Base-by-base conservation (phyloP, 2,888 invertebrate genomes). In the Loripinus fragilis region DNA sequence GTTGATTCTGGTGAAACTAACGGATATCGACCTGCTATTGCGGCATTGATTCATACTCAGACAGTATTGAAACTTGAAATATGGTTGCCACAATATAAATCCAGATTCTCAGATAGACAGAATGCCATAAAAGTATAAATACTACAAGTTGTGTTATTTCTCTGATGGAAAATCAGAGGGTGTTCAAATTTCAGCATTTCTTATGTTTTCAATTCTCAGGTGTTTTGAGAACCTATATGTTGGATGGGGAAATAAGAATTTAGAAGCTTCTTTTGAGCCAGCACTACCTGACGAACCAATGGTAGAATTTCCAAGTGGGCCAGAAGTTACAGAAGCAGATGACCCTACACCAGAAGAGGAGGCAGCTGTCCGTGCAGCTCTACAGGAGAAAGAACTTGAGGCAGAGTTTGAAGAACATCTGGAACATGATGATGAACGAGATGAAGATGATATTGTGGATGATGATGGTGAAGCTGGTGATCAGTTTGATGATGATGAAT, bases 341-440 rank as follows among this genome's bases (percentile, higher is more conserved):
- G 90, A 90, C 52, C 90, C 90, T 3, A 82, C 88, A 74, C 87
- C 88, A 76, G 90, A 88, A 83, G 87, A 87, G 75, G 90, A 90
- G 77, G 88, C 88, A 1, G 89, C 88, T 17, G 79, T 88, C 15
- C 84, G 83, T 25, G 86, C 88, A 42, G 87, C 86, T 7, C 72
- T 85, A 71, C 81, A 80, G 23, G 88, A 88, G 60, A 85, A 87
- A 66, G 85, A 87, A 74, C 66, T 82, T 45, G 86, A 82, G 23
- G 81, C 80, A 0, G 85, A 87, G 71, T 78, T 83, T 33, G 83
- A 81, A 30, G 84, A 85, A 52, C 74, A 83, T 38, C 64, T 78
- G 25, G 78, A 55, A 25, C 80, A 76, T 23, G 81, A 78, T n/a
- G 85, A 85, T 28, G 86, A 86, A 7, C 85, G 85, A 7, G 88